These are phyloP conservation scores for Arctopsyche grandis DNA, from an alignment of 1,140 invertebrate genomes.

Conservation along the genomic window DNA sequence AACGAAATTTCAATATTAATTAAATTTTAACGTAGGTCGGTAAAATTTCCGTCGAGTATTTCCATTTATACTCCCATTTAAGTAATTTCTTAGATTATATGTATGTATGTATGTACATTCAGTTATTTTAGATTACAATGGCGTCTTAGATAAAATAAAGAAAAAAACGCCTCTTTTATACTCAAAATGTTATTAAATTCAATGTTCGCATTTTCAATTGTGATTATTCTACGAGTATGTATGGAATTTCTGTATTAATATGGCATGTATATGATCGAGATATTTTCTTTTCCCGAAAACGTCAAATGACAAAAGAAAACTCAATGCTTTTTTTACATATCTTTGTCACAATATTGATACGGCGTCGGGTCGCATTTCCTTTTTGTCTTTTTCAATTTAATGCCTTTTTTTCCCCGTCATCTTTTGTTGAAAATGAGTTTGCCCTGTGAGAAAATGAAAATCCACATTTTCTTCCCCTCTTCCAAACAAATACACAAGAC, in stretches of 20 bases:
- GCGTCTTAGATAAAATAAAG: too few relatives aligned
- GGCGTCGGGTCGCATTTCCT: slow-evolving; percentile 21
- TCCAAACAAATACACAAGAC: not conserved
- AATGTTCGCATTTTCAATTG: too few relatives aligned
- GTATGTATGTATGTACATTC: too few relatives aligned
- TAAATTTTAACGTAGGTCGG: not conserved
- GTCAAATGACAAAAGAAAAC: not conserved
- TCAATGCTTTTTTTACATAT: not conserved
- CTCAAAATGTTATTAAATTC: too few relatives aligned
- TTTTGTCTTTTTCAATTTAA: not conserved
- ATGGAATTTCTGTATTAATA: too few relatives aligned
- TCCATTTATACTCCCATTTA: not conserved
- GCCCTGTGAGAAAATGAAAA: slow-evolving; percentile 8
- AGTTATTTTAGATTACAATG: too few relatives aligned
- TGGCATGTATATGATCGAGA: too few relatives aligned
- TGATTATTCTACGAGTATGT: too few relatives aligned
- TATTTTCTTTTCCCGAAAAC: not conserved
- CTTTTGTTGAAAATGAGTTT: slow-evolving; percentile 20
- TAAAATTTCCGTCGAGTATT: not conserved
- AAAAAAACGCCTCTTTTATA: too few relatives aligned
- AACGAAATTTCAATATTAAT: not conserved
- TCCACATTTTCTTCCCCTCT: not conserved
- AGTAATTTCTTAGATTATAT: too few relatives aligned
- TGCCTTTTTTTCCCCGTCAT: not conserved
- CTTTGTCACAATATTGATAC: slow-evolving; percentile 28